phyloP scores from a whole-genome alignment of 2,888 invertebrate species.

The Cremastobaeus sp. region DNA sequence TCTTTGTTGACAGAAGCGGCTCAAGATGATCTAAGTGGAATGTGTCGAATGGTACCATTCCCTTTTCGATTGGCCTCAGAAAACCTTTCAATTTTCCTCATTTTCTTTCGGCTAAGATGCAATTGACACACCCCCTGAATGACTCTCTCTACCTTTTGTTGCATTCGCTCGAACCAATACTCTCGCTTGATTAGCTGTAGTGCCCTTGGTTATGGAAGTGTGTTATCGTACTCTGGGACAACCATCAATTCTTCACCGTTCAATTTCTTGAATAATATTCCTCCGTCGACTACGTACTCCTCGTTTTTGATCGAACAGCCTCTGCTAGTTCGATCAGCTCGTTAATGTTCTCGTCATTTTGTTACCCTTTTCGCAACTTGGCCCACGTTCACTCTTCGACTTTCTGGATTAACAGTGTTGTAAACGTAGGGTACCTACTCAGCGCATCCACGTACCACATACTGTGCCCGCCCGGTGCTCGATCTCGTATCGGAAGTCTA shows the following conservation, averaged over 20 bases:
- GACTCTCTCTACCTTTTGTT: not conserved
- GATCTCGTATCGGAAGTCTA: not conserved
- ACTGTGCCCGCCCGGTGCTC: not conserved
- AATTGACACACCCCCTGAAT: not conserved
- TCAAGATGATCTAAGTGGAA: not conserved
- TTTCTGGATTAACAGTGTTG: not conserved
- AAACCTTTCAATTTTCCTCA: not conserved
- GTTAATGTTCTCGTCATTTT: not conserved
- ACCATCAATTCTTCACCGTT: not conserved
- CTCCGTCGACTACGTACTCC: not conserved
- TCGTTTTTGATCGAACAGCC: not conserved
- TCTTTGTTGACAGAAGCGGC: not conserved
- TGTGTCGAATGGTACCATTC: not conserved
- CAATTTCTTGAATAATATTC: not conserved
- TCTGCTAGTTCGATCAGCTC: not conserved
- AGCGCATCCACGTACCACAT: constrained; percentile 4
- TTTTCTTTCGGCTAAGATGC: constrained; percentile 1
- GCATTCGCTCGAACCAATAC: constrained; percentile 3
- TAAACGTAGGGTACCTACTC: constrained; percentile 1
- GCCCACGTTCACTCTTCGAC: not conserved
- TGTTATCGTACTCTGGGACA: not conserved
- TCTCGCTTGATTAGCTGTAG: constrained; percentile 1
- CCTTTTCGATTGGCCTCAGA: not conserved
- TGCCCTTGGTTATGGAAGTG: not conserved
- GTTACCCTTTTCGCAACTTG: not conserved